Evolutionary conservation across 2,113 vertebrate species (phyloP).

Genomic region (Beaufortia kweichowensis): DNA sequence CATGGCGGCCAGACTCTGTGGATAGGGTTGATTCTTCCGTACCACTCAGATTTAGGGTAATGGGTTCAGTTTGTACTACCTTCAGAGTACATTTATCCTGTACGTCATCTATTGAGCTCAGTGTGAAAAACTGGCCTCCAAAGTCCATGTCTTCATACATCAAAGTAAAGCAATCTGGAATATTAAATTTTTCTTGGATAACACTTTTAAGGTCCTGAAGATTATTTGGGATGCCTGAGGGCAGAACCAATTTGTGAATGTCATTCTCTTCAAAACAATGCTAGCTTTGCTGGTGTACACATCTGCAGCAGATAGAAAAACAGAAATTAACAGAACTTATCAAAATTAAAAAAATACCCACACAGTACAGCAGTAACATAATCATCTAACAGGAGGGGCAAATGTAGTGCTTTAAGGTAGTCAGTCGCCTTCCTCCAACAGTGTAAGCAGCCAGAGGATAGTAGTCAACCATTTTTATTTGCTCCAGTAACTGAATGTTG

Average conservation of each 20-base stretch:
- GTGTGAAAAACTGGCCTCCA: no score
- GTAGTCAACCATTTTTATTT: slow-evolving; percentile 36
- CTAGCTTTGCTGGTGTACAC: slow-evolving; percentile 39
- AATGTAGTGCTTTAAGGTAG: slow-evolving; percentile 47
- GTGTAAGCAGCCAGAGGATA: slow-evolving; percentile 41
- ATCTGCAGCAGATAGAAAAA: slow-evolving; percentile 30
- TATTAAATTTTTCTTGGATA: slow-evolving; percentile 10
- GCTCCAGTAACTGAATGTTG: slow-evolving; percentile 42
- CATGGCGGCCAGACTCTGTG: not conserved
- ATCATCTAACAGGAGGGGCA: slow-evolving; percentile 22
- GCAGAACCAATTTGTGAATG: slow-evolving; percentile 43
- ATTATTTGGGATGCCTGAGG: slow-evolving; percentile 41
- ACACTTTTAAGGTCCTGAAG: not conserved
- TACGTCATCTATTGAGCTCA: no score
- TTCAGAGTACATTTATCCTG: no score
- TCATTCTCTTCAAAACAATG: slow-evolving; percentile 33
- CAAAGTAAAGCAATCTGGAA: no score
- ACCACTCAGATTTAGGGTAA: slow-evolving; percentile 14
- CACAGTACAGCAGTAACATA: slow-evolving; percentile 1
- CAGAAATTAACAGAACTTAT: not conserved
- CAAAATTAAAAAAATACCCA: not conserved
- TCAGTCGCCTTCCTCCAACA: slow-evolving; percentile 41
- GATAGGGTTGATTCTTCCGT: not conserved
- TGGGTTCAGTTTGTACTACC: slow-evolving; percentile 15
- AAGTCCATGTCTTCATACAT: no score